phyloP scores from a whole-genome alignment of 2,797 vertebrate genomes.

The Xiphophorus birchmanni region DNA sequence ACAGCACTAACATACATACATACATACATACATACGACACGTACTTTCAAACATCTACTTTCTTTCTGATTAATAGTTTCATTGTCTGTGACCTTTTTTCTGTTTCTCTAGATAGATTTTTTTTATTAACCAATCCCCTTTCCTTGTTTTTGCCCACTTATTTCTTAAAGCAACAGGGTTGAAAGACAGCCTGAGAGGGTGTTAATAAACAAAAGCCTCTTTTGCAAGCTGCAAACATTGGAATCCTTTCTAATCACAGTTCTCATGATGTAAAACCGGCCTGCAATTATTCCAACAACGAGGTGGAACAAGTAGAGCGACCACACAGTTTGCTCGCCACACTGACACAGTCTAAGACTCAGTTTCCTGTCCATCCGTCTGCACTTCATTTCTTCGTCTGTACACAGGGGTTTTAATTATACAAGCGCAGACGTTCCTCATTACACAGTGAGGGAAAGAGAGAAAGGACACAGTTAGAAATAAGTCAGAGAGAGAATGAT shows the following conservation, averaged over 20 bases:
- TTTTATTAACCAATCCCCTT: slow-evolving; percentile 14
- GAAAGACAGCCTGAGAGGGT: slow-evolving; percentile 22
- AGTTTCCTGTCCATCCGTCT: slow-evolving; percentile 59
- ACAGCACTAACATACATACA: no score
- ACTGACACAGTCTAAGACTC: slow-evolving; percentile 55
- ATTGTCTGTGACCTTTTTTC: slow-evolving; percentile 9
- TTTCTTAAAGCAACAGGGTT: slow-evolving; percentile 17
- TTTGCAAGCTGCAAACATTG: slow-evolving; percentile 26
- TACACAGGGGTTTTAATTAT: slow-evolving; percentile 73
- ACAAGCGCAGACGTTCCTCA: slow-evolving; percentile 60
- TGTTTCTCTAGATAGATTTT: slow-evolving; percentile 19
- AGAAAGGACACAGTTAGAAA: slow-evolving; percentile 37
- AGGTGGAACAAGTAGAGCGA: slow-evolving; percentile 49
- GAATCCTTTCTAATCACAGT: slow-evolving; percentile 48
- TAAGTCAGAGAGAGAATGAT: slow-evolving; percentile 22
- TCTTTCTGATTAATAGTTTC: slow-evolving; percentile 31
- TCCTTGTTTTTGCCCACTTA: slow-evolving; percentile 17
- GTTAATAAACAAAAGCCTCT: slow-evolving; percentile 17
- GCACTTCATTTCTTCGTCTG: slow-evolving; percentile 50
- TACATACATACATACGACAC: no score
- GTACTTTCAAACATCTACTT: slow-evolving; percentile 18
- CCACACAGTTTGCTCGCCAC: slow-evolving; percentile 41
- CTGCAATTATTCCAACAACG: slow-evolving; percentile 56
- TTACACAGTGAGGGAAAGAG: slow-evolving; percentile 46
- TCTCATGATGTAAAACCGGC: slow-evolving; percentile 50